Percentiles rank a stretch among this genome's conserved stretches.
These are phyloP conservation scores for Catharus fuscescens DNA, from an alignment of 2,113 vertebrate genomes.

Conservation along the genomic window DNA sequence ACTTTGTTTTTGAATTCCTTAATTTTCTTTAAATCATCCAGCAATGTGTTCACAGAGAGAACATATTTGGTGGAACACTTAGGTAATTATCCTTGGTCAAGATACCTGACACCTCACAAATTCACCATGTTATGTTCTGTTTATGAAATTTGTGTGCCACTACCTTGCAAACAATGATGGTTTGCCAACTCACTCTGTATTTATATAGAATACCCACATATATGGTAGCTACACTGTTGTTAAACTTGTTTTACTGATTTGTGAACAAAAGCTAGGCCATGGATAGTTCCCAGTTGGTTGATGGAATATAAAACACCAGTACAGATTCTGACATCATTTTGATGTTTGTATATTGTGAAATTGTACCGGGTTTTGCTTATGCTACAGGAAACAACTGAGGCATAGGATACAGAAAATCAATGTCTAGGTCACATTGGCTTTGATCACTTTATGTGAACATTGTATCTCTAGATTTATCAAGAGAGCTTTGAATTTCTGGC, in stretches of 20 bases:
- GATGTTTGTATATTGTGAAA: constrained; percentile 44
- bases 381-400: constrained; percentile 49
- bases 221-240: constrained; percentile 74
- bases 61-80: neutral
- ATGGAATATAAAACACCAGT: neutral
- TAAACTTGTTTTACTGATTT: constrained; percentile 47
- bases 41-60: constrained; percentile 2
- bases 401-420: constrained; percentile 39
- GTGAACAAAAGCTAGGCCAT: constrained; percentile 43
- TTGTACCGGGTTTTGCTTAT: constrained; percentile 30
- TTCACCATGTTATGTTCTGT: neutral
- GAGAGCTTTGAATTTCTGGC: constrained; percentile 59
- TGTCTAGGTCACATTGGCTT: constrained; percentile 67
- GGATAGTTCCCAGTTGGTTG: constrained; percentile 37
- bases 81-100: neutral
- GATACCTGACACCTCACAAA: constrained; percentile 13
- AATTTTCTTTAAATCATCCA: neutral
- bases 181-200: constrained; percentile 56
- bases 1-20: neutral
- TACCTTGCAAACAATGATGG: constrained; percentile 20
- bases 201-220: constrained; percentile 32
- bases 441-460: constrained; percentile 58
- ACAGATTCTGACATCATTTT: neutral
- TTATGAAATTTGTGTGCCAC: neutral
- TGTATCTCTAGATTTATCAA: constrained; percentile 62